phyloP scores from a whole-genome alignment of 2,888 invertebrate species.

The Dasypolia templi region DNA sequence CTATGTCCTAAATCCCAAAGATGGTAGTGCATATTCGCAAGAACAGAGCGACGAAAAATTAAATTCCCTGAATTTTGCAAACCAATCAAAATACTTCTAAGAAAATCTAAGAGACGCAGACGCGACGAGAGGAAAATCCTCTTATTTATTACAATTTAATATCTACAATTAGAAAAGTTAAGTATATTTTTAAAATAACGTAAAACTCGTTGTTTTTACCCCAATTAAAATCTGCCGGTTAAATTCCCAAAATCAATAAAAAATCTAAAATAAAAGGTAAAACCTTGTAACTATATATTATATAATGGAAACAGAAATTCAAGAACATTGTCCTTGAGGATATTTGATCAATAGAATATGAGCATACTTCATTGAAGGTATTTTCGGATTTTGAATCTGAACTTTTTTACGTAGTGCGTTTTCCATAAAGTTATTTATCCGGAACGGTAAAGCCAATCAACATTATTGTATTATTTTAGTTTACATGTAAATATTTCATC shows the following conservation, averaged over 20 bases:
- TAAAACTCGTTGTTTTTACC: background rate
- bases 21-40: background rate
- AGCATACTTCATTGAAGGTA: background rate
- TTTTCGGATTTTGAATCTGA: background rate
- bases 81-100: background rate
- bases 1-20: background rate
- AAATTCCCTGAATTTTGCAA: background rate
- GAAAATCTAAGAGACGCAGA: background rate
- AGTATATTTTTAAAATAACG: background rate
- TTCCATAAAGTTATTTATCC: background rate
- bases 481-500: background rate
- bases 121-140: constrained; percentile 11
- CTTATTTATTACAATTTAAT: background rate
- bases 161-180: background rate
- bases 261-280: background rate
- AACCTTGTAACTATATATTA: background rate
- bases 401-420: background rate
- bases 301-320: background rate
- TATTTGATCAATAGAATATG: background rate
- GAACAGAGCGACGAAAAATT: background rate
- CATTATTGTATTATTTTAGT: background rate
- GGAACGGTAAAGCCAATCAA: background rate
- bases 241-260: background rate
- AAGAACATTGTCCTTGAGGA: constrained; percentile 5
- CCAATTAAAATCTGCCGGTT: background rate